Conservation (phyloP, 2,113 vertebrate genomes). For the Poeciliopsis turrubarensis region DNA sequence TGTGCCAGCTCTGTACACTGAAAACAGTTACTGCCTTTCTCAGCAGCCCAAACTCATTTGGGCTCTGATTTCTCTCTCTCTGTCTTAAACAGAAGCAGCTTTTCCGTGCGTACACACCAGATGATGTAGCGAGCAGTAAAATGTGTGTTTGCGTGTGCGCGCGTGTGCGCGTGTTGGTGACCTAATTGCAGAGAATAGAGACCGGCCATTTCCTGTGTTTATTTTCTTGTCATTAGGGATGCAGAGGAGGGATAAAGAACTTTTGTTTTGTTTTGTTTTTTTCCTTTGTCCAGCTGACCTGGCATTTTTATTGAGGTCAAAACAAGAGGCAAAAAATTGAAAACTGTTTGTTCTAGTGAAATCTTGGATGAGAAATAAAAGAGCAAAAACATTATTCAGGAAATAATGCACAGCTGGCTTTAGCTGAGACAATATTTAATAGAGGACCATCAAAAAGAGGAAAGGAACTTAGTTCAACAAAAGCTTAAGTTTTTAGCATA, state of each 20-base stretch:
- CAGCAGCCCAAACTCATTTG: neutral
- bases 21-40: constrained; percentile 1
- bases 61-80: constrained; percentile 23
- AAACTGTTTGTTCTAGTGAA: constrained; percentile 27
- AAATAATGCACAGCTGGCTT: neutral
- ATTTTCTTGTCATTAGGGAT: constrained; percentile 69
- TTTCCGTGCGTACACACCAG: constrained; percentile 36
- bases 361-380: constrained; percentile 1
- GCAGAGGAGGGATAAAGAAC: constrained; percentile 40
- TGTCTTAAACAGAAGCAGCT: constrained; percentile 41
- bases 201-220: constrained; percentile 72
- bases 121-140: constrained; percentile 47
- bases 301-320: constrained; percentile 37
- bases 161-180: constrained; percentile 51
- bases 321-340: constrained; percentile 40
- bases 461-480: too few relatives aligned
- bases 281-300: constrained; percentile 31
- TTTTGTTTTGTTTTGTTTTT: constrained; percentile 26
- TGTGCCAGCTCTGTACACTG: constrained; percentile 18
- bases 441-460: neutral
- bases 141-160: constrained; percentile 43
- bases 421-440: neutral
- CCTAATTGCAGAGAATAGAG: constrained; percentile 68
- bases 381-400: neutral
- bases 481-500: too few relatives aligned